phyloP scores from a whole-genome alignment of 2,113 vertebrate species.

The Xenopus tropicalis region UCB_Xtro_10.0 CM004451.2:6212501-6213000 shows the following conservation, averaged over 20 bases:
- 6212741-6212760: conserved; percentile 65
- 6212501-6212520: conserved; percentile 58
- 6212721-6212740: conserved; percentile 55
- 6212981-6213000: neutral
- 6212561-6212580: conserved; percentile 71
- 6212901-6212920: conserved; percentile 64
- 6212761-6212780: conserved; percentile 74
- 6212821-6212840: conserved; percentile 67
- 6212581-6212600: conserved; percentile 65
- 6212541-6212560: conserved; percentile 60
- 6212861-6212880: conserved; percentile 51
- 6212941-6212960: neutral
- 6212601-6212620: conserved; percentile 69
- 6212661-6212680: conserved; percentile 30
- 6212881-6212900: conserved; percentile 60
- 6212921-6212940: conserved; percentile 65
- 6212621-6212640: conserved; percentile 61
- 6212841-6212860: conserved; percentile 69
- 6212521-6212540: conserved; percentile 63
- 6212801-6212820: conserved; percentile 64
- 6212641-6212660: conserved; percentile 34
- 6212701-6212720: conserved; percentile 66
- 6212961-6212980: neutral
- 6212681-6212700: conserved; percentile 53
- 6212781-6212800: conserved; percentile 65